These are phyloP conservation scores for Vombatus ursinus DNA, from an alignment of 2,113 vertebrate genomes.

Conservation along the genomic window DNA sequence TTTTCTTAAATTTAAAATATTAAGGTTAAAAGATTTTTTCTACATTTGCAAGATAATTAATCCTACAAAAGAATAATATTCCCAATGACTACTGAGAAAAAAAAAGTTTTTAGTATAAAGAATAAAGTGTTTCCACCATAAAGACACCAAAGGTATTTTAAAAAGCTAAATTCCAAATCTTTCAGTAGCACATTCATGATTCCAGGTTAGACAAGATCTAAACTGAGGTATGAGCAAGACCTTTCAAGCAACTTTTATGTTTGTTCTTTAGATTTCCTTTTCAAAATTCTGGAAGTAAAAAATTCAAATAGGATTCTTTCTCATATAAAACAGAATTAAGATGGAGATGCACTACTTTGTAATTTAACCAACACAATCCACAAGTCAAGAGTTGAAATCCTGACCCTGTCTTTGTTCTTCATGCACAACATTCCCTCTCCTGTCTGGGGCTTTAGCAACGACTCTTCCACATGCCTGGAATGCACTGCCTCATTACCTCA, in stretches of 20 bases:
- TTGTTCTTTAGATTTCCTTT: not conserved
- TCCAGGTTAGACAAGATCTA: not conserved
- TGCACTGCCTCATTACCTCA: not conserved
- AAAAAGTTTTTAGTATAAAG: conserved; percentile 13
- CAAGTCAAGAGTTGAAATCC: not conserved
- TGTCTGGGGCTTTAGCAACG: not conserved
- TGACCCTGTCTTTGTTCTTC: not conserved
- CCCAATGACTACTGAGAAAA: not conserved
- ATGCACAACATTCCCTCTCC: not conserved
- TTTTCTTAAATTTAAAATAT: conserved; percentile 33
- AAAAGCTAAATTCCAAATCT: not conserved
- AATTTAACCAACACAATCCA: not conserved
- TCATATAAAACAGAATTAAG: not conserved
- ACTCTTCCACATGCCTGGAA: not conserved
- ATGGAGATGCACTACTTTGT: not conserved
- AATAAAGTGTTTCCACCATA: not conserved
- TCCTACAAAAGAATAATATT: not conserved
- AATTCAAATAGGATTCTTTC: not conserved
- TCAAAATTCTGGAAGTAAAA: not conserved
- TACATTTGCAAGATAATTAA: conserved; percentile 1
- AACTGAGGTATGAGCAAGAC: not conserved
- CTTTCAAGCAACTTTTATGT: not conserved
- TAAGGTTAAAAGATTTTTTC: not conserved
- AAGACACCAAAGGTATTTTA: not conserved
- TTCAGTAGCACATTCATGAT: not conserved